Percentiles rank a stretch among this genome's conserved stretches.
Evolutionary conservation across 92 coral and sea anemone species (phyloP).

Genomic region (Paragorgia papillata): DNA sequence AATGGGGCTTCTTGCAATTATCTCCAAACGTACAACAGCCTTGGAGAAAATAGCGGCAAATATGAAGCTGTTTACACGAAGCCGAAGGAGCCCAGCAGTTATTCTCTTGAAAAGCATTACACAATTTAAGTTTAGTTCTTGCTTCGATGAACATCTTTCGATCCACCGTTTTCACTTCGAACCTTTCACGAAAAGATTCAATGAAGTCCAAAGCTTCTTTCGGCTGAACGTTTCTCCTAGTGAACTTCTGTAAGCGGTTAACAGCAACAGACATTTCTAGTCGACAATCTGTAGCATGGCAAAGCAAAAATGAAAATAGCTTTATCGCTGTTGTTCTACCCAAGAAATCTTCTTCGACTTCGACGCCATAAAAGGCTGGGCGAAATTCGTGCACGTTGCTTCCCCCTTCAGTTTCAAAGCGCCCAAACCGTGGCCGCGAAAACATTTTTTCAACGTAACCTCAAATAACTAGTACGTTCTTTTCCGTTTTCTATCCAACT

Average conservation of each 20-base stretch:
- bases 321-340: neutral
- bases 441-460: no score
- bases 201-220: conserved; percentile 18
- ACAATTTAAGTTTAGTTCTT: conserved; percentile 7
- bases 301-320: conserved; percentile 18
- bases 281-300: conserved; percentile 13
- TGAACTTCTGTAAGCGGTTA: neutral
- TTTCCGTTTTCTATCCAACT: no score
- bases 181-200: neutral
- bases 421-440: no score
- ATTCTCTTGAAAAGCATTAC: conserved; percentile 21
- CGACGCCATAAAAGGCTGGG: no score
- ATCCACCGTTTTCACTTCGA: conserved; percentile 16
- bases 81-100: neutral
- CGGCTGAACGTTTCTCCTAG: neutral
- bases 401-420: no score
- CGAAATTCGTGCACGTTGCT: no score
- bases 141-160: conserved; percentile 35
- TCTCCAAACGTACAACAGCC: conserved; percentile 60
- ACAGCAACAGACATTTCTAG: neutral
- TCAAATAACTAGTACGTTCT: no score
- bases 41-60: conserved; percentile 78
- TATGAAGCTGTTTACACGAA: conserved; percentile 73
- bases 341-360: no score
- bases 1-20: conserved; percentile 71